Evolutionary conservation across 1,140 invertebrate species (phyloP), one percentile per base, ranked within the genome.

Genomic region (Cataglyphis hispanica): DNA sequence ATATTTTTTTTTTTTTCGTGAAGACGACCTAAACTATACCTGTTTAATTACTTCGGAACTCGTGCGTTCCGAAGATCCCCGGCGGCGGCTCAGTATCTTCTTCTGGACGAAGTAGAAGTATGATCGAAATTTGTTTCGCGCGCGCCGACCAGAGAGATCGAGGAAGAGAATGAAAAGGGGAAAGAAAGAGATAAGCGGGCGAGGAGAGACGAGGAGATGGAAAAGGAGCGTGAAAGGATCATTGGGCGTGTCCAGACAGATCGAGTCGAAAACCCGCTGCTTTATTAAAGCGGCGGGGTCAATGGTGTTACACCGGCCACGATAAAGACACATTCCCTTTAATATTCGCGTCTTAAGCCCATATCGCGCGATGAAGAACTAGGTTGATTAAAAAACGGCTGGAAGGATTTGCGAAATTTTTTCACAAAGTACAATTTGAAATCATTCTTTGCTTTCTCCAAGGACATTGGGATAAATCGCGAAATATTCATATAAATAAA

Each of bases 191-290:
- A 74, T 31, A 85, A 46, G 7, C 31, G 13, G 11, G 64, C 16
- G 58, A 46, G 60, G 37, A 74, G n/a, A 70, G 63, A 83, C 40
- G 25, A 46, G 37, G 86, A 80, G 66, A 77, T 85, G 89, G 84
- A 86, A 90, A 91, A 91, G 87, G 90, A 91, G 89, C 89, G 91
- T 88, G 89, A 90, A 90, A 91, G 91, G 89, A 87, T 90, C 85
- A 84, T 37, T 91, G 91, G 91, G 91, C 89, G 91, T 92, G 89
- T 91, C 91, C 91, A 86, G 84, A 89, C 87, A 85, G 86, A 81
- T 84, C 90, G 91, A 90, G 86, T 91, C 89, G 91, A 91, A 89
- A 92, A 92, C 86, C 86, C 86, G 88, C 88, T 88, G 86, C 83
- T 92, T 92, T 91, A 91, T 90, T 91, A 91, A 92, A 70, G 72